Evolutionary conservation across 2,797 vertebrate genomes (phyloP), one percentile per base, ranked within the genome.

Genomic region (Strix occidentalis): DNA sequence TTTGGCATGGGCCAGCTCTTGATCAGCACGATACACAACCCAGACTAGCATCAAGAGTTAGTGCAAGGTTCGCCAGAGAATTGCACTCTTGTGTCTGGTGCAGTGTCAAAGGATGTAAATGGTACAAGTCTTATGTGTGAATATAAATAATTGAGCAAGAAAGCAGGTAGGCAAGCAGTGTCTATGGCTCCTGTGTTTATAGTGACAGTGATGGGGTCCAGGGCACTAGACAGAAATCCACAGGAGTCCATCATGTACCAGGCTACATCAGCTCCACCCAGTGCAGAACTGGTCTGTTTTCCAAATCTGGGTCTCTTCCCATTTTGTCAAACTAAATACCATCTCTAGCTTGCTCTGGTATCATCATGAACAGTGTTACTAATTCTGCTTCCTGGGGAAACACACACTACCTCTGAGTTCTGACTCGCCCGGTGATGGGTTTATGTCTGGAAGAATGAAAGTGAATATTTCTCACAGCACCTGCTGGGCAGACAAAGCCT

Each of bases 1-100:
- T 84, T 93, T 94, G 94, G 92, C 90, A 91, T 87, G 53, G n/a
- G 41, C 41, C 2, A 1, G 39, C 80, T 92, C 58, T 84, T 84
- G 81, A 87, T 63, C 80, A 69, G 80, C 81, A 50, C 6, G 17
- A 72, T 2, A 16, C 26, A 53, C 41, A 57, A 24, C 48, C 56
- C 68, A 43, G 57, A 77, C 24, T 17, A 57, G 33, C 71, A 91
- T 60, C 75, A 64, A 50, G 75, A 83, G 13, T n/a, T 33, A 29
- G 43, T 6, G 33, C 25, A 90, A 78, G 37, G 76, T 2, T 75
- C 57, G 68, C 57, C 65, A 53, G 39, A 74, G 41, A 85, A 57
- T 21, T 16, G 37, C 24, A 5, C 25, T 39, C 28, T 13, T 26
- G 19, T 35, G 41, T 61, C 66, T n/a, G 56, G 7, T 76, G 63